Percentiles rank a stretch among this genome's conserved stretches.
Conservation (phyloP, 2,888 invertebrate genomes). For the Diadegma fenestrale region DNA sequence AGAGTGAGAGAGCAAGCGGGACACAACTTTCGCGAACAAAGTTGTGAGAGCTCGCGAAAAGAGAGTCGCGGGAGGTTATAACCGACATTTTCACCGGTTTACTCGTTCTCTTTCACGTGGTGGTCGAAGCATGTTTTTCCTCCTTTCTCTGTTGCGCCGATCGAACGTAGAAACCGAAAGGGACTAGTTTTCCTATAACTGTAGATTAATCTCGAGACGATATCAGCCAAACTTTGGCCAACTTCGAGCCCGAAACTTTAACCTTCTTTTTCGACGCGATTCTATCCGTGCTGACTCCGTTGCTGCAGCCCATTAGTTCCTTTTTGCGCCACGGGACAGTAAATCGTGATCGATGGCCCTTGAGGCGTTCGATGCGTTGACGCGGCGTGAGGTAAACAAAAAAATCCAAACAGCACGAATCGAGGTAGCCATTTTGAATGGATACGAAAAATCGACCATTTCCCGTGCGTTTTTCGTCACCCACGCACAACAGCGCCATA, state of each 20-base stretch:
- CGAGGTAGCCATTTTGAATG: slow-evolving; percentile 24
- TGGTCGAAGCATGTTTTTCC: slow-evolving; percentile 40
- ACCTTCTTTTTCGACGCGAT: neutral
- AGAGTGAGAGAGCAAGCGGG: slow-evolving; percentile 10
- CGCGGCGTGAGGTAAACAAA: neutral
- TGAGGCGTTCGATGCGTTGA: neutral
- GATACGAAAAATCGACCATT: neutral
- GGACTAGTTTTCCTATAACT: slow-evolving; percentile 36
- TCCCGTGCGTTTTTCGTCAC: too few relatives aligned
- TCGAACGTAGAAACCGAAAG: slow-evolving; percentile 72
- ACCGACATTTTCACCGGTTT: slow-evolving; percentile 61
- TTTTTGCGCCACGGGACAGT: slow-evolving; percentile 40
- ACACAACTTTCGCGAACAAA: slow-evolving; percentile 82
- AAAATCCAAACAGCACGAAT: neutral
- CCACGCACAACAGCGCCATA: too few relatives aligned
- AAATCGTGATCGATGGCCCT: neutral
- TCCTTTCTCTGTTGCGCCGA: neutral
- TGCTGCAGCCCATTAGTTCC: neutral
- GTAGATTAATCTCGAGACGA: slow-evolving; percentile 27
- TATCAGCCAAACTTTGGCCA: neutral
- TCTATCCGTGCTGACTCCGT: neutral
- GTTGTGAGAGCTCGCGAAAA: slow-evolving; percentile 78
- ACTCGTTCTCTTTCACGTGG: slow-evolving; percentile 38
- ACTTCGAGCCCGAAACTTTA: neutral
- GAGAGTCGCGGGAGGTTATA: slow-evolving; percentile 61